Conservation (phyloP, 1,140 invertebrate species). For the Diorhabda elongata region DNA sequence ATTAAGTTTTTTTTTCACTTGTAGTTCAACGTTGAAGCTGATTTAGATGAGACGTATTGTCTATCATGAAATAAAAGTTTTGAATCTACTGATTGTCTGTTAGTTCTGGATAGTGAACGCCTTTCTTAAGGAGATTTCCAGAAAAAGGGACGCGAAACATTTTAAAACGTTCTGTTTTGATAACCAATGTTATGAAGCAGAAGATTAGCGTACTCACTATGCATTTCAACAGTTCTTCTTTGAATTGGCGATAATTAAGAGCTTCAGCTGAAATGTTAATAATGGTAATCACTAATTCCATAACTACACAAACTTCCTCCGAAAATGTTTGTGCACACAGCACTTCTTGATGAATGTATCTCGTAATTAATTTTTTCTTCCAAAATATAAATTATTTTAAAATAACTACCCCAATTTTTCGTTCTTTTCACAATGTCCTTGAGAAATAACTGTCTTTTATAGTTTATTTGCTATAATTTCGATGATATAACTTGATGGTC, state of each 20-base stretch:
- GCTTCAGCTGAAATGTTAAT: neutral
- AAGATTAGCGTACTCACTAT: neutral
- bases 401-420: too few species aligned
- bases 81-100: neutral
- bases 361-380: neutral
- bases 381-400: neutral
- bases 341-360: neutral
- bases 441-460: too few species aligned
- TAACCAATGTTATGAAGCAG: too few species aligned
- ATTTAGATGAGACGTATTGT: neutral
- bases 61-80: neutral
- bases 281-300: neutral
- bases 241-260: neutral
- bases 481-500: too few species aligned
- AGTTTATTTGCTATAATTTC: too few species aligned
- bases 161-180: neutral
- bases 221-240: neutral
- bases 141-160: neutral
- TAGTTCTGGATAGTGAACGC: neutral
- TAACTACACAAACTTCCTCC: neutral
- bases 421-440: too few species aligned
- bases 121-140: neutral
- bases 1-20: neutral
- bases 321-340: neutral
- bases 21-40: neutral